Conservation (phyloP, 2,888 invertebrate genomes). For the Cerceris rybyensis region DNA sequence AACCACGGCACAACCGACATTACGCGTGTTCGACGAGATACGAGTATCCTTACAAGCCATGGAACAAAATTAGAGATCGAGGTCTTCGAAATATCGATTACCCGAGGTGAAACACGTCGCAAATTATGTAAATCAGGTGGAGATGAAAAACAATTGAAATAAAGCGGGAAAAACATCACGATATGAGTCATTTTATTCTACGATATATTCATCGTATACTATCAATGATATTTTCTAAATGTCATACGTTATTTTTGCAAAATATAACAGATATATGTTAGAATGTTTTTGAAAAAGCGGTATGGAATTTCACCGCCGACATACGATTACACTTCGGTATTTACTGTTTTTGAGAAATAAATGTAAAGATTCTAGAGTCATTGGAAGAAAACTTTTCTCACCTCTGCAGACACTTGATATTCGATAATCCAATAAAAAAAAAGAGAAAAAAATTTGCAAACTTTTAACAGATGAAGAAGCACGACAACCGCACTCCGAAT, state of each 20-base stretch:
- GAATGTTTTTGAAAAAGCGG: no score
- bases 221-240: no score
- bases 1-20: neutral
- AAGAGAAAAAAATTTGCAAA: no score
- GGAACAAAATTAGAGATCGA: slow-evolving; percentile 31
- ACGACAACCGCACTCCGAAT: neutral
- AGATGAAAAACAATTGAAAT: neutral
- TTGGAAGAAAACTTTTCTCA: neutral
- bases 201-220: no score
- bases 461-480: neutral
- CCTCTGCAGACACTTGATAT: neutral
- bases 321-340: neutral
- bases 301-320: no score
- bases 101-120: slow-evolving; percentile 54
- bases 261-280: no score
- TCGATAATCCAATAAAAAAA: neutral
- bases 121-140: slow-evolving; percentile 6
- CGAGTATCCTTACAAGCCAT: neutral
- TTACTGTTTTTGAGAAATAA: neutral
- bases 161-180: neutral
- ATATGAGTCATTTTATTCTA: no score
- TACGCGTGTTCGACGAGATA: neutral
- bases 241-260: no score
- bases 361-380: neutral
- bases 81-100: slow-evolving; percentile 69